phyloP scores from a whole-genome alignment of 30 jellyfish, hydroid and myxozoan species.

The Hydra vulgaris region DNA sequence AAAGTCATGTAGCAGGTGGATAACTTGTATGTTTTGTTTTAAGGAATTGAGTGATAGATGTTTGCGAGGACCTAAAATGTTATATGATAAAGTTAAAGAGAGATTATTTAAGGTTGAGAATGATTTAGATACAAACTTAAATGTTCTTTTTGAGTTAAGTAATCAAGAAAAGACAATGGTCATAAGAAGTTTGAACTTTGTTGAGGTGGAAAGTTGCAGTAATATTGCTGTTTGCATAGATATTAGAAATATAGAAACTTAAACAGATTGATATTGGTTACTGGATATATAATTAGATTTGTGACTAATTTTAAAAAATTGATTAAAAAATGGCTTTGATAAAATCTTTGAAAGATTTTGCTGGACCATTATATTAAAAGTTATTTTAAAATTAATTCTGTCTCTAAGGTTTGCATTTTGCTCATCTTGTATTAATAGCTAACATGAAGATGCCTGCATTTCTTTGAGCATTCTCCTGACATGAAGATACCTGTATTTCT shows the following conservation, averaged over 20 bases:
- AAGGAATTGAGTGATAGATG: not conserved
- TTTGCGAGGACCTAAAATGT: slow-evolving; percentile 1
- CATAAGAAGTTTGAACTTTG: no score
- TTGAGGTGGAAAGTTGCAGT: not conserved
- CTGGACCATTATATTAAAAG: not conserved
- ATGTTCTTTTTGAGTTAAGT: not conserved
- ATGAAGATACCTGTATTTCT: no score
- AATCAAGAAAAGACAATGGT: not conserved
- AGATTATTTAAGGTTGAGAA: not conserved
- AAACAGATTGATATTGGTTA: not conserved
- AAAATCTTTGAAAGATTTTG: not conserved
- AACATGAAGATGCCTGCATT: no score
- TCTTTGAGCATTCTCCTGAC: no score
- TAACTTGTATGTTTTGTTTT: not conserved
- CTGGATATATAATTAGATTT: no score
- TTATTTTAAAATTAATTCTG: no score
- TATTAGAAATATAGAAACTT: not conserved
- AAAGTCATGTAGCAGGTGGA: not conserved
- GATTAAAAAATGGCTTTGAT: no score
- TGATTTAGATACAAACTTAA: not conserved
- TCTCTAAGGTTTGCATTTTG: not conserved
- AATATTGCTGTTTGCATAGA: not conserved
- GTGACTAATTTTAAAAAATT: no score
- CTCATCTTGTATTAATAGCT: not conserved
- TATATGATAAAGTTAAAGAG: not conserved